These are phyloP conservation scores for Nymphalis c-album DNA, from an alignment of 2,888 invertebrate species.

Conservation along the genomic window DNA sequence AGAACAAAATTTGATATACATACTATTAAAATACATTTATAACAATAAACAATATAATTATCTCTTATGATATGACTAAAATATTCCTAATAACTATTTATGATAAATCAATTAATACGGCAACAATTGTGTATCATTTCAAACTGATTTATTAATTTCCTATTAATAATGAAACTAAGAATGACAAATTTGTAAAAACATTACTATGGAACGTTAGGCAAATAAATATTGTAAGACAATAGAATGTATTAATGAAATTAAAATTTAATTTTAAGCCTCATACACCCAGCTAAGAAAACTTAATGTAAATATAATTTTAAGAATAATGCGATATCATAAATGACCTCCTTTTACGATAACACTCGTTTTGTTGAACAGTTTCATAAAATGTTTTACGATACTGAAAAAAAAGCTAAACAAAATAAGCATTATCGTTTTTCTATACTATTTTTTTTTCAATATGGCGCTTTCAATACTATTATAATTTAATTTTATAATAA, in stretches of 20 bases:
- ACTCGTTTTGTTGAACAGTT: too few relatives aligned
- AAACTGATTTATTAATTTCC: background rate
- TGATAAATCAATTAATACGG: slow-evolving; percentile 1
- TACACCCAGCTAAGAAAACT: background rate
- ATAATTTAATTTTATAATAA: too few relatives aligned
- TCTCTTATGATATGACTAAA: slow-evolving; percentile 5
- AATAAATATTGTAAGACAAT: background rate
- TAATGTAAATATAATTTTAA: background rate
- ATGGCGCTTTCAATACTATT: too few relatives aligned
- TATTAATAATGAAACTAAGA: background rate
- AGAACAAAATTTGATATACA: background rate
- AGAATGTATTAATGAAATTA: background rate
- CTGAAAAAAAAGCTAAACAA: too few relatives aligned
- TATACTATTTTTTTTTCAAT: too few relatives aligned
- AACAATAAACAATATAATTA: slow-evolving; percentile 7
- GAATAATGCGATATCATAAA: too few relatives aligned
- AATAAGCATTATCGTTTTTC: too few relatives aligned
- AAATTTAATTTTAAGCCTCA: background rate
- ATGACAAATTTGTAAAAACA: background rate
- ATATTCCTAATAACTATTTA: slow-evolving; percentile 7
- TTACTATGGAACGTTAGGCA: background rate
- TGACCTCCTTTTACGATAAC: too few relatives aligned
- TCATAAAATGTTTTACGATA: too few relatives aligned
- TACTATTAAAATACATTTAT: background rate
- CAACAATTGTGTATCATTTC: background rate